phyloP scores from a whole-genome alignment of 2,113 vertebrate genomes.

The Dolichallabes microphthalmus region DNA sequence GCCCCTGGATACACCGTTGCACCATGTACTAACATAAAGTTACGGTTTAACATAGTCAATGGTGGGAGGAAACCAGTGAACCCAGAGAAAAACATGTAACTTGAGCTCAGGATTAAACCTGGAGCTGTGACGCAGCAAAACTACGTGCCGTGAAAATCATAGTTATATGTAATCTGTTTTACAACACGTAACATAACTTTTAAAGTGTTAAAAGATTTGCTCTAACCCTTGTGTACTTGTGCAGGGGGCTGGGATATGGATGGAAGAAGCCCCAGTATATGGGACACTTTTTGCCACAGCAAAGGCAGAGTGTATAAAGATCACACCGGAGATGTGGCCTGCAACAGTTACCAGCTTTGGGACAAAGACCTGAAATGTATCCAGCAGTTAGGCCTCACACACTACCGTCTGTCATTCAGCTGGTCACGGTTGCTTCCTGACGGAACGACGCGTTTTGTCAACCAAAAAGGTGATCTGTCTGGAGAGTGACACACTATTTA shows the following conservation, averaged over 20 bases:
- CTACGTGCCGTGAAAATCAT: neutral
- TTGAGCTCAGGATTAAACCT: neutral
- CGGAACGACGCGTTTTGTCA: conserved; percentile 85
- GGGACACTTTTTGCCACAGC: conserved; percentile 91
- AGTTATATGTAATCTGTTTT: neutral
- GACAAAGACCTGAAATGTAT: conserved; percentile 92
- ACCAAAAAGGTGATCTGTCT: conserved; percentile 83
- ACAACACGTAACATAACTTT: neutral
- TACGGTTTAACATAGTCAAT: neutral
- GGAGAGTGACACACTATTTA: neutral
- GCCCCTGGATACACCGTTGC: neutral
- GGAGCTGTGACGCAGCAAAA: neutral
- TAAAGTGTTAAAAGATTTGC: neutral
- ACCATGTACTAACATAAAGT: neutral
- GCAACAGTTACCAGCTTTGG: conserved; percentile 93
- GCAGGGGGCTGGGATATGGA: conserved; percentile 87
- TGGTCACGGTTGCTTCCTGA: conserved; percentile 95
- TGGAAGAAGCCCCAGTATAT: conserved; percentile 83
- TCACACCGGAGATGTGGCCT: conserved; percentile 86
- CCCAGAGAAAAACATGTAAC: neutral
- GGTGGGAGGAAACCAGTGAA: neutral
- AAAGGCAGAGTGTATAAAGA: conserved; percentile 84
- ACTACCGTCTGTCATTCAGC: conserved; percentile 93
- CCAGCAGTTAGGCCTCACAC: conserved; percentile 90
- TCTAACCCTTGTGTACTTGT: neutral